phyloP scores from a whole-genome alignment of 35 echinoderm and acorn worm genomes.

The Hemicentrotus pulcherrimus region DNA sequence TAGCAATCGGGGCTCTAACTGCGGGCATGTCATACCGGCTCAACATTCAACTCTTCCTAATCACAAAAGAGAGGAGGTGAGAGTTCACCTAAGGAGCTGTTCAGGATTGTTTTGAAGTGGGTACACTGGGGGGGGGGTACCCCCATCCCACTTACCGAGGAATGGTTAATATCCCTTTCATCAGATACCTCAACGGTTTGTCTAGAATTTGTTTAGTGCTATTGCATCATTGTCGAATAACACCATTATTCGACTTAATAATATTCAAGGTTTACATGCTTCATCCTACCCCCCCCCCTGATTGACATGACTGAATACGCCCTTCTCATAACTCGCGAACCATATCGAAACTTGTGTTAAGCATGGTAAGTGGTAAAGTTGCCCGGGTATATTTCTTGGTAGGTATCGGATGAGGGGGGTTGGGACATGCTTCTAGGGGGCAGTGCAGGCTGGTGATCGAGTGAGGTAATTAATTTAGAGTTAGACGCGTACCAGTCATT shows the following conservation, averaged over 20 bases:
- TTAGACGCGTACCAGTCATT: constrained; percentile 9
- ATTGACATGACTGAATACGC: neutral
- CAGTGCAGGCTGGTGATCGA: neutral
- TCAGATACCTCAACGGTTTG: neutral
- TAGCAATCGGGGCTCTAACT: neutral
- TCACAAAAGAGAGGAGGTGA: constrained; percentile 18
- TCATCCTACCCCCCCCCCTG: neutral
- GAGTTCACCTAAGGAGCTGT: neutral
- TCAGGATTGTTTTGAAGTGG: neutral
- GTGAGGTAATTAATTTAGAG: constrained; percentile 1
- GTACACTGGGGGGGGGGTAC: neutral
- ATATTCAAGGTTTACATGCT: neutral
- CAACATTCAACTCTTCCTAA: neutral
- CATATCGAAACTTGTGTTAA: neutral
- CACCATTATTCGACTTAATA: no score
- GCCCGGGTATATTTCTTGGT: neutral
- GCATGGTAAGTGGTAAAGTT: neutral
- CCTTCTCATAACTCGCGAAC: neutral
- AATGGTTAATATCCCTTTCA: neutral
- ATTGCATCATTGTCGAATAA: no score
- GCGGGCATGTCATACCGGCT: constrained; percentile 17
- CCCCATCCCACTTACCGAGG: neutral
- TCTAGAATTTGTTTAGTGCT: no score
- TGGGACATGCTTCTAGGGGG: neutral
- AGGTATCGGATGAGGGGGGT: neutral